phyloP scores from a whole-genome alignment of 2,797 vertebrate genomes.

The Meriones psammophilus region DNA sequence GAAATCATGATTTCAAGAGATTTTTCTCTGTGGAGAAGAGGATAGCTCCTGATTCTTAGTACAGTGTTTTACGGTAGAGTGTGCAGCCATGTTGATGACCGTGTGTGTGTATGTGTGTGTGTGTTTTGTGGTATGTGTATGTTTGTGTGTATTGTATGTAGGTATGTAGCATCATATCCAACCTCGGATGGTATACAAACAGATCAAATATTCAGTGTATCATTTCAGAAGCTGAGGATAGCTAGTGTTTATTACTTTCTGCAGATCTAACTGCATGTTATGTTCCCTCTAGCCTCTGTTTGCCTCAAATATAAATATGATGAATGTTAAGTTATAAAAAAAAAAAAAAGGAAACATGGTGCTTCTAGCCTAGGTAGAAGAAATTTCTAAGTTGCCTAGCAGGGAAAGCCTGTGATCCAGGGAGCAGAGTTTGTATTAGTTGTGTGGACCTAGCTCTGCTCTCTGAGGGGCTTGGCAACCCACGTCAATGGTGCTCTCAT shows the following conservation, averaged over 20 bases:
- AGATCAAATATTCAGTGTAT: neutral
- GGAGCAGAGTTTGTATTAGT: neutral
- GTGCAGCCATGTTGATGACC: neutral
- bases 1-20: neutral
- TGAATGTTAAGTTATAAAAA: slow-evolving; percentile 59
- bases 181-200: neutral
- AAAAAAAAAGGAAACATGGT: slow-evolving; percentile 27
- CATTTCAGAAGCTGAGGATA: neutral
- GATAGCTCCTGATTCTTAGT: neutral
- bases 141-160: neutral
- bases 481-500: neutral
- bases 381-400: slow-evolving; percentile 27
- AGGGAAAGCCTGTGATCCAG: neutral
- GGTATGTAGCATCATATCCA: neutral
- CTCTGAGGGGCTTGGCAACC: neutral
- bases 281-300: slow-evolving; percentile 48
- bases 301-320: slow-evolving; percentile 60
- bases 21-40: neutral
- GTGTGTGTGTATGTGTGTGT: neutral
- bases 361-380: slow-evolving; percentile 59
- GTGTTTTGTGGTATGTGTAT: neutral
- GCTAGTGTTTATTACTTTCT: neutral
- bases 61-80: neutral
- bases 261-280: slow-evolving; percentile 33
- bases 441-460: neutral